Evolutionary conservation across 2,888 invertebrate species (phyloP), one percentile per base, ranked within the genome.

Genomic region (Tachystola acroxantha): DNA sequence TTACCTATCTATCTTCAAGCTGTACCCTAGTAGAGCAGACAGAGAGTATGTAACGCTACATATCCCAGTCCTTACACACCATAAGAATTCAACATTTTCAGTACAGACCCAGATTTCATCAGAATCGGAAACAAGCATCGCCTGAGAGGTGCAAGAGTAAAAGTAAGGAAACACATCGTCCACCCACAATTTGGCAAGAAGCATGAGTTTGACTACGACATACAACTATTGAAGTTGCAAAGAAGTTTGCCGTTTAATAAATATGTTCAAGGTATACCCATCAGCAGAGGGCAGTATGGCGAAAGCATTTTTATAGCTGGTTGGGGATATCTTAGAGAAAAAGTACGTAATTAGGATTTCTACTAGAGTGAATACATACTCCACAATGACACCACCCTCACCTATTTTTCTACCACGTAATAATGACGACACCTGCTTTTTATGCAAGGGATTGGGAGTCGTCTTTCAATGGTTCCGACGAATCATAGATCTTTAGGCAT

Each of bases 271-370:
- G 45, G 54, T 0, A 57, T 78, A 1, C 10, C 12, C 1, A 53
- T 78, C 0, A 59, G 67, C 40, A 38, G 42, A 5, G 59, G 49
- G 1, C 14, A 46, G 3, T 48, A 45, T 36, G 68, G 64, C 0
- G 45, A 47, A 1, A 34, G 40, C 2, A 36, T 81, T 0, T 45
- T 38, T 24, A 61, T 81, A 0, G 45, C 67, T 26, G 84, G 84
- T 2, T 84, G 84, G 84, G 84, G 84, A 3, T 77, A 70, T 50
- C 34, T 50, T 1, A 40, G 43, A 22, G 81, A 81, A 45, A 64
- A 62, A 46, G 80, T 78, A 36, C 49, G 61, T 39, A 11, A 7
- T 26, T 22, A n/a, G n/a, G n/a, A n/a, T n/a, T n/a, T n/a, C n/a
- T n/a, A n/a, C n/a, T n/a, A n/a, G n/a, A n/a, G n/a, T n/a, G n/a